Conservation (phyloP, 2,113 vertebrate species). For the Sarotherodon lohbergeri region DNA sequence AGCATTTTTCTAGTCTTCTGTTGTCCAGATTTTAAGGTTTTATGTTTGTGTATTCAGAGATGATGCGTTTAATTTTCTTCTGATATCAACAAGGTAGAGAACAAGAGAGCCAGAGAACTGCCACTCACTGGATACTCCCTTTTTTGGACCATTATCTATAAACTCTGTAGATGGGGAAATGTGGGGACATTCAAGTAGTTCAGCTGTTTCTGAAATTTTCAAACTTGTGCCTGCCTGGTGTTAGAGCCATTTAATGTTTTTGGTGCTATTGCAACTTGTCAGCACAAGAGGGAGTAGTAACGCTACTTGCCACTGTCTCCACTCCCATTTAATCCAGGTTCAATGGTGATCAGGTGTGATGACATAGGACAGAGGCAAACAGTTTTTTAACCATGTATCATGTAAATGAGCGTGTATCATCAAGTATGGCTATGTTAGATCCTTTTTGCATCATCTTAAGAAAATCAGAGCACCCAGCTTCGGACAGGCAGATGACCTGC, state of each 20-base stretch:
- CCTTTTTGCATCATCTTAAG: background rate
- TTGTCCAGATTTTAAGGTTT: background rate
- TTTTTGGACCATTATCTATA: background rate
- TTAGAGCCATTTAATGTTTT: background rate
- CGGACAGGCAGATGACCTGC: accelerated
- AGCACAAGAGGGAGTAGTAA: background rate
- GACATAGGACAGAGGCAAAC: background rate
- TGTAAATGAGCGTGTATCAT: background rate
- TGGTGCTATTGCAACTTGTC: background rate
- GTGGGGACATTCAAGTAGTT: accelerated
- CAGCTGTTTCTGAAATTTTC: background rate
- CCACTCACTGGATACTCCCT: background rate
- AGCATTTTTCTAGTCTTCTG: background rate
- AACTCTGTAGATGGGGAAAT: background rate
- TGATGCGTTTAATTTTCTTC: background rate
- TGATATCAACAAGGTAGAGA: background rate
- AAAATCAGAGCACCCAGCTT: background rate
- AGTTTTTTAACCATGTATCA: background rate
- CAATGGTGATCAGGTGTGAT: background rate
- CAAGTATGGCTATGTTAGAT: background rate
- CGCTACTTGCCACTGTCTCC: background rate
- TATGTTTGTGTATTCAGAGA: background rate
- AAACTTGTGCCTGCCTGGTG: background rate
- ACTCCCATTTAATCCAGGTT: background rate
- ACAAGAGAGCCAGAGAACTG: background rate